Conservation (phyloP, 2,113 vertebrate species). For the Pao palembangensis region DNA sequence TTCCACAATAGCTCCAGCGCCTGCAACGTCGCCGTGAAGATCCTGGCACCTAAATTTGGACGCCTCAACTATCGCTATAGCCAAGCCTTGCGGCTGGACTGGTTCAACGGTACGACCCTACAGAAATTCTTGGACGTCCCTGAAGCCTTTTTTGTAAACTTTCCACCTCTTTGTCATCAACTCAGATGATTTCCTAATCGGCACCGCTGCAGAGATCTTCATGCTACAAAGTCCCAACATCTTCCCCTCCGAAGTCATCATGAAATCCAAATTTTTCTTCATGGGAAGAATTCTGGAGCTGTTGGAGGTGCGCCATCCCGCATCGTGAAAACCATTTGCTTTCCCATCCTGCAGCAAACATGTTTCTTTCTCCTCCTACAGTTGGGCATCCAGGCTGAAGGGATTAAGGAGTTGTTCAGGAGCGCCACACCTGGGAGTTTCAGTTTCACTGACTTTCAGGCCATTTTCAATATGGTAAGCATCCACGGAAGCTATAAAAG, state of each 20-base stretch:
- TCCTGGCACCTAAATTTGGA: constrained; percentile 74
- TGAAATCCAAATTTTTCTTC: constrained; percentile 68
- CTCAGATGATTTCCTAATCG: constrained; percentile 76
- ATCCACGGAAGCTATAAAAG: background rate
- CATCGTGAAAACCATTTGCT: background rate
- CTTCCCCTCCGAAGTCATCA: constrained; percentile 76
- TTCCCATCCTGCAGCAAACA: background rate
- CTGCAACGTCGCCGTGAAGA: constrained; percentile 80
- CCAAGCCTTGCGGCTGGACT: constrained; percentile 66
- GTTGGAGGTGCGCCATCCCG: constrained; percentile 73
- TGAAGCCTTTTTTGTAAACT: background rate
- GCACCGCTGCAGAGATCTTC: constrained; percentile 68
- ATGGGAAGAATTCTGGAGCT: constrained; percentile 76
- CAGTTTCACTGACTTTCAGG: constrained; percentile 47
- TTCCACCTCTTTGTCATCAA: constrained; percentile 2
- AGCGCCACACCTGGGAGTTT: constrained; percentile 41
- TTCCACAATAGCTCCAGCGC: constrained; percentile 72
- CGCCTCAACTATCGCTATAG: constrained; percentile 73
- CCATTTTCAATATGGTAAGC: constrained; percentile 64
- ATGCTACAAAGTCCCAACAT: constrained; percentile 71
- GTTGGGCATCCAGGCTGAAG: constrained; percentile 67
- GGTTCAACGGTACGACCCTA: constrained; percentile 76
- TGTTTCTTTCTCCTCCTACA: constrained; percentile 25
- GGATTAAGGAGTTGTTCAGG: constrained; percentile 61
- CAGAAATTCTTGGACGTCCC: background rate